phyloP scores from a whole-genome alignment of 2,888 invertebrate species.

The Clusia tigrina region DNA sequence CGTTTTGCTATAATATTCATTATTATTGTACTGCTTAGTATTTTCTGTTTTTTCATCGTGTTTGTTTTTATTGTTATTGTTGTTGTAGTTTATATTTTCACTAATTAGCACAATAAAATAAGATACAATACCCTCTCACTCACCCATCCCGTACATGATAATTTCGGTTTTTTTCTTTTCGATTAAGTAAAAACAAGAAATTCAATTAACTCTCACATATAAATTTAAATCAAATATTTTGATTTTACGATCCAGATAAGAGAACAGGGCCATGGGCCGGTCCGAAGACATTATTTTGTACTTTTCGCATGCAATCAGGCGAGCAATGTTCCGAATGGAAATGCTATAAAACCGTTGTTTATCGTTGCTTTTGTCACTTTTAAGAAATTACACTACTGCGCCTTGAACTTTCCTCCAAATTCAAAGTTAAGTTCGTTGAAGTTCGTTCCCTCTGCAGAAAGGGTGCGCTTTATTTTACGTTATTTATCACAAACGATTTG shows the following conservation, averaged over 20 bases:
- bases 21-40: too few relatives aligned
- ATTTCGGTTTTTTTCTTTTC: too few relatives aligned
- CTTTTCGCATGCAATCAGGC: neutral
- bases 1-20: too few relatives aligned
- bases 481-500: too few relatives aligned
- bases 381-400: neutral
- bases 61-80: too few relatives aligned
- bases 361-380: neutral
- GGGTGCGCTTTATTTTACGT: too few relatives aligned
- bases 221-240: constrained; percentile 6
- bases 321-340: neutral
- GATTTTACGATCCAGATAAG: constrained; percentile 5
- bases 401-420: neutral
- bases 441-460: too few relatives aligned
- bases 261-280: neutral
- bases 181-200: constrained; percentile 29
- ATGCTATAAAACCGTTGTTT: neutral
- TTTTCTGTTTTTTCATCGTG: too few relatives aligned
- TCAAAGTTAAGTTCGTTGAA: too few relatives aligned
- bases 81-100: neutral
- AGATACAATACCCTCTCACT: neutral
- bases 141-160: too few relatives aligned
- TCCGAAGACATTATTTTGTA: neutral
- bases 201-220: constrained; percentile 41
- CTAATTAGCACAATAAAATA: neutral